These are phyloP conservation scores for Archips xylosteana DNA, from an alignment of 2,888 invertebrate genomes.

Conservation along the genomic window DNA sequence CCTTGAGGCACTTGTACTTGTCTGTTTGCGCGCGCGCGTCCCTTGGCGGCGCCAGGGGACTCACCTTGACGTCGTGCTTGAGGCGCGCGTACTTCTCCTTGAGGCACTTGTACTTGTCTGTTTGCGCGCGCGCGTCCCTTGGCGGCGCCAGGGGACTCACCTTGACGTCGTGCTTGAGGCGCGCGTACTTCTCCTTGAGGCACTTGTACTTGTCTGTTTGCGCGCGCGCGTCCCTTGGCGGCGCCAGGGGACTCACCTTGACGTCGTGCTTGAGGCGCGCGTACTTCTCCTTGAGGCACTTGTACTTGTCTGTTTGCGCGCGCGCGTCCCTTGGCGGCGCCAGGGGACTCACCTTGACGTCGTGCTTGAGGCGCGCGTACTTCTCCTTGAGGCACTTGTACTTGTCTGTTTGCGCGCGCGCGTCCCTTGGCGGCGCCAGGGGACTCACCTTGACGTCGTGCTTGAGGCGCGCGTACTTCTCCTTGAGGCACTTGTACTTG, in stretches of 20 bases:
- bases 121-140: slow-evolving; percentile 88
- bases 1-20: slow-evolving; percentile 92
- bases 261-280: no score
- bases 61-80: slow-evolving; percentile 91
- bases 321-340: slow-evolving; percentile 87
- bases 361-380: no score
- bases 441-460: slow-evolving; percentile 90
- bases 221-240: slow-evolving; percentile 87
- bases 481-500: slow-evolving; percentile 92
- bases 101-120: slow-evolving; percentile 92
- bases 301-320: slow-evolving; percentile 91
- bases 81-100: slow-evolving; percentile 93
- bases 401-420: slow-evolving; percentile 91
- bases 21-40: slow-evolving; percentile 90
- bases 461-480: slow-evolving; percentile 92
- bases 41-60: slow-evolving; percentile 77
- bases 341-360: slow-evolving; percentile 84
- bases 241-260: slow-evolving; percentile 84
- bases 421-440: slow-evolving; percentile 84
- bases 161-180: slow-evolving; percentile 92
- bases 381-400: slow-evolving; percentile 92
- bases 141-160: slow-evolving; percentile 78
- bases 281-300: slow-evolving; percentile 91
- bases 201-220: slow-evolving; percentile 92
- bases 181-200: slow-evolving; percentile 92